Base-by-base conservation (phyloP, 2,113 vertebrate species). In the Anolis sagrei region DNA sequence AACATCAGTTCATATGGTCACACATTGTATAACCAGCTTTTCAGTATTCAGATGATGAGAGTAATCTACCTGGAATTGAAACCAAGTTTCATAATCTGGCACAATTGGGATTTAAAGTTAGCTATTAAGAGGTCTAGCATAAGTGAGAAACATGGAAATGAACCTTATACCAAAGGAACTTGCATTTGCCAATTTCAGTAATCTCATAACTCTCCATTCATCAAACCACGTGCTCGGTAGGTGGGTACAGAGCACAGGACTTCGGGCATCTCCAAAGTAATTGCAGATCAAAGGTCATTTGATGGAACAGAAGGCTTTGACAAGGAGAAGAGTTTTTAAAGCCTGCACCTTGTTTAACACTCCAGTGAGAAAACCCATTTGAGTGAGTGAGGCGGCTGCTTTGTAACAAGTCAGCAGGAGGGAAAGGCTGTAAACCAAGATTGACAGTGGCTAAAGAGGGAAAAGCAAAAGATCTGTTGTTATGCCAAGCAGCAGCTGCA, bases 351-450 rank as follows among this genome's bases (percentile, higher is more conserved):
- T 72, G 73, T 83, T 58, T 78, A 86, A 78, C 86, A 89, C 80
- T 69, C 73, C 77, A 86, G 44, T 81, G 64, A 82, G 44, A 80
- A 79, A 83, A 89, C 80, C 85, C 32, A 49, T 81, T 79, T 72
- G 27, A 86, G 76, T 68, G 87, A 87, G 77, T 77, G 39, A 64
- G 61, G 83, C 73, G 77, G 49, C 64, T 81, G 69, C 66, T 79
- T 87, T 85, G 39, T 81, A 68, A 76, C 78, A 81, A 84, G 83
- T 82, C 86, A 81, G 66, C 79, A 80, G 88, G 82, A 82, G 84
- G 79, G 76, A 75, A 76, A 89, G 36, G 68, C 80, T 82, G 86
- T 92, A 90, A 86, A 85, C 85, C 85, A 85, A 39, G 83, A 81
- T 58, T 86, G 84, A 85, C 83, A 88, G 86, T 76, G 83, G 68